Evolutionary conservation across 2,888 invertebrate genomes (phyloP).

Genomic region (Tenthredo notha): DNA sequence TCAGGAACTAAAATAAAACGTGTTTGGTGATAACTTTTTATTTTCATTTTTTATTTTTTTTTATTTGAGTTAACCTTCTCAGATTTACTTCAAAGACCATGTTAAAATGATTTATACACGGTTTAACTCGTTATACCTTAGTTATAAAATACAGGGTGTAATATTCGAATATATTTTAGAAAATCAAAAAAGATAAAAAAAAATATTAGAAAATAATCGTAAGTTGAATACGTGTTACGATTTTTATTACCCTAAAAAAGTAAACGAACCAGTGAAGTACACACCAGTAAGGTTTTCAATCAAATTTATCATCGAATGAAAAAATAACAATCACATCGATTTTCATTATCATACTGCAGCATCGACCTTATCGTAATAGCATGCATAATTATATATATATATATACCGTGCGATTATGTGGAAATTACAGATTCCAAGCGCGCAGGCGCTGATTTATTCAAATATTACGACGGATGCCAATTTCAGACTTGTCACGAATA

Average conservation of each 20-base stretch:
- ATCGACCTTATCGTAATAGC: constrained; percentile 17
- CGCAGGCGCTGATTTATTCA: too few species aligned
- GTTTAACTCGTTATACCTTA: not conserved
- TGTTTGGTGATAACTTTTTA: constrained; percentile 72
- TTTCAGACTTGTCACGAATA: too few species aligned
- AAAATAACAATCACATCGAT: not conserved
- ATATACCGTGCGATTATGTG: too few species aligned
- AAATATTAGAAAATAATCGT: not conserved
- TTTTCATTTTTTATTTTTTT: not conserved
- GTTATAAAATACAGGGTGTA: not conserved
- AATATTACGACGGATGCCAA: too few species aligned
- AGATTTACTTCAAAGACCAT: not conserved
- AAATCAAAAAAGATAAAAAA: not conserved
- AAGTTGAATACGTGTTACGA: not conserved
- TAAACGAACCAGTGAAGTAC: not conserved
- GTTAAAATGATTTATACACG: not conserved
- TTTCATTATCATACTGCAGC: constrained; percentile 1
- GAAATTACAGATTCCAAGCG: too few species aligned
- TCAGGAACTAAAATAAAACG: constrained; percentile 61
- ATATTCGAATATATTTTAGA: not conserved
- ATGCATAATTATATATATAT: not conserved
- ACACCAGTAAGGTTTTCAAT: not conserved
- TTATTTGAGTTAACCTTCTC: not conserved
- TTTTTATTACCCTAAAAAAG: not conserved
- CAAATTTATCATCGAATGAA: not conserved